These are phyloP conservation scores for Mycetomoellerius zeteki DNA, from an alignment of 1,140 invertebrate species.

Conservation along the genomic window DNA sequence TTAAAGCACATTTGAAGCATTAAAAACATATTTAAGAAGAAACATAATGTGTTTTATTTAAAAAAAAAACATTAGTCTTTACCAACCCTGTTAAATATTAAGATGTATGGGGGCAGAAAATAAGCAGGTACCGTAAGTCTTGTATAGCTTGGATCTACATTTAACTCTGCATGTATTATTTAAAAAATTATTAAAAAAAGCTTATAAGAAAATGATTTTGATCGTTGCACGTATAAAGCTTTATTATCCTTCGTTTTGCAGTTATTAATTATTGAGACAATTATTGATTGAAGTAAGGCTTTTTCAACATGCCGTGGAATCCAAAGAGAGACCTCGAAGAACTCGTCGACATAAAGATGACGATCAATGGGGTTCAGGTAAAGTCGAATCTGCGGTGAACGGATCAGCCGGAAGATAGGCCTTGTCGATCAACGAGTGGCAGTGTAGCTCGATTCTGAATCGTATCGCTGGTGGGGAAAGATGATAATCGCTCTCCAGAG, in stretches of 20 bases:
- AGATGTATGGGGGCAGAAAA: neutral
- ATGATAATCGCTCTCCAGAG: conserved; percentile 59
- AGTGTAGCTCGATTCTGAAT: neutral
- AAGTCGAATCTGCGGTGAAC: conserved; percentile 12
- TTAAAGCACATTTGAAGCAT: too few relatives aligned
- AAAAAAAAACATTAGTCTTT: too few relatives aligned
- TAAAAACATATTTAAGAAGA: too few relatives aligned
- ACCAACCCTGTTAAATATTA: too few relatives aligned
- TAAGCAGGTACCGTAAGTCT: neutral
- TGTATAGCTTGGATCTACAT: neutral
- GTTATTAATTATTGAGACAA: neutral
- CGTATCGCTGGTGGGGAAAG: conserved; percentile 36
- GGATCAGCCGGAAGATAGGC: neutral
- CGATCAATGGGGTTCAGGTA: neutral
- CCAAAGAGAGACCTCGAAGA: neutral
- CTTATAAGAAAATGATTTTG: neutral
- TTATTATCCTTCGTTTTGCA: neutral
- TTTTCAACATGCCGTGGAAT: neutral
- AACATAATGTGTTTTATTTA: too few relatives aligned
- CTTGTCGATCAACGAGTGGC: conserved; percentile 26
- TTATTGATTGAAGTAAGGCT: neutral
- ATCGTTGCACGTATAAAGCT: neutral
- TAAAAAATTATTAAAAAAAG: neutral
- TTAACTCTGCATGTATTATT: neutral
- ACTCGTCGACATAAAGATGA: neutral